Percentiles rank a stretch among this genome's conserved stretches.
Evolutionary conservation across 2,888 invertebrate species (phyloP).

Genomic region (Entomobrya multifasciata): DNA sequence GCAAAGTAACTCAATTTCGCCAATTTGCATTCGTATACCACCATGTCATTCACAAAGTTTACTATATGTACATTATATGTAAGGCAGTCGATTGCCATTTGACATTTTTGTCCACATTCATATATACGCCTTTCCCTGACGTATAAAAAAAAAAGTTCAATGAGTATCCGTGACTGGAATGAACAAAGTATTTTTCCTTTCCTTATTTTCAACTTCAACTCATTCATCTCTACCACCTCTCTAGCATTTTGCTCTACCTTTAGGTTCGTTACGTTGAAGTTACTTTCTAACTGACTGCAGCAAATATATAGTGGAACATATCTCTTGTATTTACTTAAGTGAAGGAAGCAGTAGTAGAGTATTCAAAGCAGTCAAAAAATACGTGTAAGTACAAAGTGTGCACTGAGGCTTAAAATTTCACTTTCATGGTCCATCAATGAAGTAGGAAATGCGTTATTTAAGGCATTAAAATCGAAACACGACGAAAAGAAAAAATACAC

Average conservation of each 20-base stretch:
- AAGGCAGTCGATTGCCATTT: slow-evolving; percentile 7
- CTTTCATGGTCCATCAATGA: slow-evolving; percentile 60
- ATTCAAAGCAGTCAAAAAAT: not conserved
- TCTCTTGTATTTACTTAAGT: not conserved
- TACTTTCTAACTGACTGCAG: not conserved
- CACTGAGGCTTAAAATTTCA: slow-evolving; percentile 48
- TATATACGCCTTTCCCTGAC: not conserved
- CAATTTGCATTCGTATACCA: slow-evolving; percentile 36
- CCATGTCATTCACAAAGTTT: slow-evolving; percentile 15
- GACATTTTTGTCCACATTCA: slow-evolving; percentile 8
- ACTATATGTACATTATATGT: not conserved
- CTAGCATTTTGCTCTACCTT: not conserved
- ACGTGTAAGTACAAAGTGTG: slow-evolving; percentile 13
- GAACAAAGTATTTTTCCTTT: slow-evolving; percentile 3
- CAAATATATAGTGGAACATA: not conserved
- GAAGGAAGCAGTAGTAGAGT: not conserved
- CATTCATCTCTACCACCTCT: not conserved
- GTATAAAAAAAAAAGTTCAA: slow-evolving; percentile 34
- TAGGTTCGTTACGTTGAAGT: slow-evolving; percentile 1
- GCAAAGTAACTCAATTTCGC: slow-evolving; percentile 24
- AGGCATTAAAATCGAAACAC: slow-evolving; percentile 23
- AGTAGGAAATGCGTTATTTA: slow-evolving; percentile 57
- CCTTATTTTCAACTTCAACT: not conserved
- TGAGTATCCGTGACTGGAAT: slow-evolving; percentile 34
- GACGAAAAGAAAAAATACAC: not conserved